A percentile compares a stretch with the other conserved stretches of the same genome.
Evolutionary conservation across 2,113 vertebrate genomes (phyloP).

Genomic region (Erpornis zantholeuca): DNA sequence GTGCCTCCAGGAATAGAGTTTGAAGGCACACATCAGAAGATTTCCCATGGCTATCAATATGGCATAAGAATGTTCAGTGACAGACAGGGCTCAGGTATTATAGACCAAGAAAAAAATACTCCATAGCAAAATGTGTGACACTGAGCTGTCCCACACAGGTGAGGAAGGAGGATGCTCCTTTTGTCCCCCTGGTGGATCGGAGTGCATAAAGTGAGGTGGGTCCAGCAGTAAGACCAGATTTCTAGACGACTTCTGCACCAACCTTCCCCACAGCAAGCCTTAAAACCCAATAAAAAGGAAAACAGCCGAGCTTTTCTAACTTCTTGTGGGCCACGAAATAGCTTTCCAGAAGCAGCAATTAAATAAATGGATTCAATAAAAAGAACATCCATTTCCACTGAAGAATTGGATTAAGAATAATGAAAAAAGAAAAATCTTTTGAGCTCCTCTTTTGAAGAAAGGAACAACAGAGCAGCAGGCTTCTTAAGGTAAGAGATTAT

Average conservation of each 20-base stretch:
- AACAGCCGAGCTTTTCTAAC: neutral
- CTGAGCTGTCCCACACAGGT: neutral
- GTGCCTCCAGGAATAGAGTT: neutral
- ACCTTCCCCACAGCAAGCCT: neutral
- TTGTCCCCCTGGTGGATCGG: neutral
- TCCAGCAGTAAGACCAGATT: neutral
- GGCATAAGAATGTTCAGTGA: neutral
- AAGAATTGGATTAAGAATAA: conserved; percentile 28
- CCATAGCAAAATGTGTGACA: rapidly evolving
- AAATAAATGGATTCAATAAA: conserved; percentile 5
- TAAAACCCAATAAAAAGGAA: neutral
- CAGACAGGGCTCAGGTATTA: neutral
- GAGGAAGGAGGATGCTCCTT: neutral
- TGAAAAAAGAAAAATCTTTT: neutral
- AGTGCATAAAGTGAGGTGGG: rapidly evolving
- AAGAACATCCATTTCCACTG: neutral
- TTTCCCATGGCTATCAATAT: neutral
- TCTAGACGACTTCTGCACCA: neutral
- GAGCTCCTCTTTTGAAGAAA: neutral
- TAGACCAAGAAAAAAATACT: neutral
- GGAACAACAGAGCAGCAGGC: neutral
- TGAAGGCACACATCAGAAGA: neutral
- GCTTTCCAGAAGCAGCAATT: neutral
- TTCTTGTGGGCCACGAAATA: neutral
- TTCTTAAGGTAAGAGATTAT: neutral